phyloP scores from a whole-genome alignment of 2,797 vertebrate species.

The Anabas testudineus region DNA sequence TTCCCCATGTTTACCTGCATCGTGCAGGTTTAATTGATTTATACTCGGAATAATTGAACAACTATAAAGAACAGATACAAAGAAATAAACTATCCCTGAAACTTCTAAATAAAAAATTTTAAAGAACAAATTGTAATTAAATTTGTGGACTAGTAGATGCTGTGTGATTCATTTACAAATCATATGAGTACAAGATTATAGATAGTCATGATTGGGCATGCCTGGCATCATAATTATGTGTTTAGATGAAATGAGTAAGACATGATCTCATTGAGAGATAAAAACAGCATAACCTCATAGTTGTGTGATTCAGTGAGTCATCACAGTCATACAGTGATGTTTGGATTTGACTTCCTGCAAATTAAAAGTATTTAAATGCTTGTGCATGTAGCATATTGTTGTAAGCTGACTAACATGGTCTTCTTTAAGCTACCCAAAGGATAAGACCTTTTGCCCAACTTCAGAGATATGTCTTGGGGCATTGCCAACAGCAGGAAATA shows the following conservation, averaged over 20 bases:
- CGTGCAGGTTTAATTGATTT: background rate
- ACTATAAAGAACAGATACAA: background rate
- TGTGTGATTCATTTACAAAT: conserved; percentile 52
- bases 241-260: conserved; percentile 80
- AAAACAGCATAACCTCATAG: conserved; percentile 78
- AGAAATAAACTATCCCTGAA: background rate
- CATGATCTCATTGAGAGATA: conserved; percentile 82
- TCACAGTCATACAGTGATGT: conserved; percentile 69
- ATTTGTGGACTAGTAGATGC: conserved; percentile 3
- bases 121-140: background rate
- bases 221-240: conserved; percentile 77
- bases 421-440: conserved; percentile 44
- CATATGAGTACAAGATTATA: conserved; percentile 27
- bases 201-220: conserved; percentile 50
- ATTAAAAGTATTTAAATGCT: conserved; percentile 67
- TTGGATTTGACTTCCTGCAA: conserved; percentile 76
- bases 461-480: conserved; percentile 73
- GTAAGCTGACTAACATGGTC: conserved; percentile 45
- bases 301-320: conserved; percentile 81
- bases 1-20: conserved; percentile 13
- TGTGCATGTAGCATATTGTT: conserved; percentile 41
- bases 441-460: conserved; percentile 31
- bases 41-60: background rate
- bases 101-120: background rate
- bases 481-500: conserved; percentile 79